Base-by-base conservation (phyloP, 2,888 invertebrate genomes). In the Drosophila leonis region DNA sequence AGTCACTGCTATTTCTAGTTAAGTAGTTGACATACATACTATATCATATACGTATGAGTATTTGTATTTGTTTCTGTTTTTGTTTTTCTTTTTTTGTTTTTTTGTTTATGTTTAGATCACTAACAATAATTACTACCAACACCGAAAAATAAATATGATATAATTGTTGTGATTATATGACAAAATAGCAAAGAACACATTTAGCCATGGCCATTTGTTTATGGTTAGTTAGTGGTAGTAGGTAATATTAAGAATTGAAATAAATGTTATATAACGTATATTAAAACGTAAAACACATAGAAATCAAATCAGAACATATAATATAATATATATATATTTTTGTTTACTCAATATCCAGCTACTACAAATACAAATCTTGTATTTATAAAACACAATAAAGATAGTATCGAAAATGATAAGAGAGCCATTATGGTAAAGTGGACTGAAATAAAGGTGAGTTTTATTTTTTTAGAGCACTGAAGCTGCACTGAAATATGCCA, bases 171-270 rank as follows among this genome's bases (percentile, higher is more conserved):
- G 80, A 87, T 79, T 75, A 83, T 82, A 88, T 80, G 82, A 86
- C 83, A 83, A 83, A 90, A 79, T 88, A 86, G 86, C 84, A 84
- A 88, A 82, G 78, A 85, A 90, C 82, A 84, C 85, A 85, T 87
- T 88, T 78, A 87, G 72, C 67, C 67, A 68, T 68, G 55, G 65
- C 76, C 80, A 80, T 81, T 65, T 78, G 72, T 62, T 78, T 66
- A 48, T 75, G 70, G 62, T 72, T 65, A 77, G 64, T 76, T 56
- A 78, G 69, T 78, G 62, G 65, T 74, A 78, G 48, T 77, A 68
- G 49, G 54, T 70, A 56, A 74, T 70, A 70, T 74, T 62, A 74
- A 59, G 64, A 70, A 65, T 65, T 39, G 39, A 78, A 76, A 73
- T 35, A 69, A 69, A 54, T 39, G 27, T 57, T 27, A 31, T 54